phyloP scores from a whole-genome alignment of 2,113 vertebrate genomes.

The Calcarius ornatus region DNA sequence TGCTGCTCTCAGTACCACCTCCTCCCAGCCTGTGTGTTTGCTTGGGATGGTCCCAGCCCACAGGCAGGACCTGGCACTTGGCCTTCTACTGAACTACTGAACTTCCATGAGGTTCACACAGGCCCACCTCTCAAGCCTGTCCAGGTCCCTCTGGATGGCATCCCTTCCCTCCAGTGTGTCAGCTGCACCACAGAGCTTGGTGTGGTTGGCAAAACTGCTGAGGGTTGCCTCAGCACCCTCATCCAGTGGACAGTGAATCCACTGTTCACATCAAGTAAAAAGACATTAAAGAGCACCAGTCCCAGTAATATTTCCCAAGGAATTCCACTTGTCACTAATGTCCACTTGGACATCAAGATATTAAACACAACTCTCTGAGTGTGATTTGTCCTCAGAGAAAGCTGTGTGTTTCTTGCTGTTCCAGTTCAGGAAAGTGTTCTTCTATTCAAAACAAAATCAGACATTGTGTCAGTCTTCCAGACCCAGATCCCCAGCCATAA shows the following conservation, averaged over 20 bases:
- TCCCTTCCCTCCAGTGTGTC: neutral
- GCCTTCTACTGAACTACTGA: fast-evolving
- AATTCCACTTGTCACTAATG: neutral
- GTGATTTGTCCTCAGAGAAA: neutral
- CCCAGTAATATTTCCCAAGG: neutral
- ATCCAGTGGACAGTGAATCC: too few species aligned
- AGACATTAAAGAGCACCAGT: fast-evolving
- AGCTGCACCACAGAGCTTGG: fast-evolving
- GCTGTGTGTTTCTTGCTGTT: neutral
- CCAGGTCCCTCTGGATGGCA: neutral
- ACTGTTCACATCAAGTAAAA: fast-evolving
- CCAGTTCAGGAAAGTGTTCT: neutral
- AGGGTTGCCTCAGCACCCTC: neutral
- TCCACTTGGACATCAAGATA: neutral
- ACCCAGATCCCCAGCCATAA: neutral
- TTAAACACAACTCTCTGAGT: neutral
- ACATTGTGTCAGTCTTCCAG: neutral
- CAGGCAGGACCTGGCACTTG: neutral
- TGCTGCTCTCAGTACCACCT: neutral
- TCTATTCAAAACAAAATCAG: neutral
- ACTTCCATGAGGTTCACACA: neutral
- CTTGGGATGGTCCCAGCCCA: neutral
- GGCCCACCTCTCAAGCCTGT: neutral
- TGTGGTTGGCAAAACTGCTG: neutral
- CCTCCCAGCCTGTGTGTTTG: neutral